These are phyloP conservation scores for Oriolus oriolus DNA, from an alignment of 2,113 vertebrate genomes.

Conservation along the genomic window DNA sequence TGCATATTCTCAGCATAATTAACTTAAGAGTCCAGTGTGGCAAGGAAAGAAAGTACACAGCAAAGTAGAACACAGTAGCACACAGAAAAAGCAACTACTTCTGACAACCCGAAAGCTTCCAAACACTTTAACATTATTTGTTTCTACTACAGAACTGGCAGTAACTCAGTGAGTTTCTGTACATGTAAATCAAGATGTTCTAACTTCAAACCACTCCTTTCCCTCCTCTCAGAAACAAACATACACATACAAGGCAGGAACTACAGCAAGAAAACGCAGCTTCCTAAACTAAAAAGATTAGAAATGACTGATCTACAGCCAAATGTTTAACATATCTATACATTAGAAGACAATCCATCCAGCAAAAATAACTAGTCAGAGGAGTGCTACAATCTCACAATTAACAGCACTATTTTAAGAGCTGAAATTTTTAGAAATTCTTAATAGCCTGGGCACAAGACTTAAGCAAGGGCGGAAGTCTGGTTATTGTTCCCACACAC, in stretches of 20 bases:
- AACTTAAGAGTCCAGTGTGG: not conserved
- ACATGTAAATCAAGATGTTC: not conserved
- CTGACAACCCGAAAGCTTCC: not conserved
- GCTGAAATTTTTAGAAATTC: not conserved
- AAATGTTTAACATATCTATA: not conserved
- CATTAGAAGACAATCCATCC: not conserved
- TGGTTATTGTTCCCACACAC: not conserved
- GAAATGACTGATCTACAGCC: not conserved
- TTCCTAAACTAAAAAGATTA: not conserved
- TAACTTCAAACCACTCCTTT: not conserved
- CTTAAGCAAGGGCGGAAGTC: not conserved
- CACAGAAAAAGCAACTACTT: not conserved
- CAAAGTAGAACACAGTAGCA: not conserved
- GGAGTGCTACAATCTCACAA: not conserved
- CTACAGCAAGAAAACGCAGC: not conserved
- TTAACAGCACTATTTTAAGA: not conserved
- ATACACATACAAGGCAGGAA: not conserved
- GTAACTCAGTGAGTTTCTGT: not conserved
- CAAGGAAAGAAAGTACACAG: not conserved
- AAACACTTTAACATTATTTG: not conserved
- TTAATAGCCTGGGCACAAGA: not conserved
- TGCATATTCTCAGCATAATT: not conserved
- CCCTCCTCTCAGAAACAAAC: not conserved
- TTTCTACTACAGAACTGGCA: not conserved
- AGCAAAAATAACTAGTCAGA: not conserved